These are phyloP conservation scores for Sakesphorus luctuosus DNA, from an alignment of 2,113 vertebrate species.

Conservation along the genomic window DNA sequence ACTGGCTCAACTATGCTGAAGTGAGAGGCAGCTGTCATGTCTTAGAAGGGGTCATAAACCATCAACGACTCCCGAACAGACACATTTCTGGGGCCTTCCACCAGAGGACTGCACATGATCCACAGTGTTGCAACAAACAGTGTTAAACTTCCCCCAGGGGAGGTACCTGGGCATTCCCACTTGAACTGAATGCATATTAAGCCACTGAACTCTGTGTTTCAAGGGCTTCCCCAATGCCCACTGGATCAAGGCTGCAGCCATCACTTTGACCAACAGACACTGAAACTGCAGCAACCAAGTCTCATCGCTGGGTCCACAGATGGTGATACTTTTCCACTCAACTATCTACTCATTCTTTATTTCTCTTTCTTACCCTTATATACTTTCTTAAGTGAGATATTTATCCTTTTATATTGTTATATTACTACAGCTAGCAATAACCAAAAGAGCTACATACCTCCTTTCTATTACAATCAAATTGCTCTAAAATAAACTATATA, in stretches of 20 bases:
- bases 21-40: neutral
- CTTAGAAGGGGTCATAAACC: neutral
- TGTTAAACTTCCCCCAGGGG: neutral
- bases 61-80: neutral
- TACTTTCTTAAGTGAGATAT: neutral
- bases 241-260: neutral
- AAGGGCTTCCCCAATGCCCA: neutral
- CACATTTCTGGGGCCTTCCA: neutral
- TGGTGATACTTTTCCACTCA: neutral
- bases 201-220: neutral
- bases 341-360: neutral
- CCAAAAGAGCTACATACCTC: neutral
- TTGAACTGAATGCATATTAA: neutral
- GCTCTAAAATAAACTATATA: neutral
- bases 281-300: neutral
- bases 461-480: neutral
- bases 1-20: neutral
- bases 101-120: neutral
- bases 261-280: neutral
- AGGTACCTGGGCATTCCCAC: neutral
- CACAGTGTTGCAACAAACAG: neutral
- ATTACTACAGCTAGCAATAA: neutral
- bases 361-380: neutral
- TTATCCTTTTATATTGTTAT: neutral
- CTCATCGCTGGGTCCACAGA: fast-evolving